Percentiles rank a stretch among this genome's conserved stretches.
Conservation (phyloP, 2,888 invertebrate species). For the Agrochola lychnidis region DNA sequence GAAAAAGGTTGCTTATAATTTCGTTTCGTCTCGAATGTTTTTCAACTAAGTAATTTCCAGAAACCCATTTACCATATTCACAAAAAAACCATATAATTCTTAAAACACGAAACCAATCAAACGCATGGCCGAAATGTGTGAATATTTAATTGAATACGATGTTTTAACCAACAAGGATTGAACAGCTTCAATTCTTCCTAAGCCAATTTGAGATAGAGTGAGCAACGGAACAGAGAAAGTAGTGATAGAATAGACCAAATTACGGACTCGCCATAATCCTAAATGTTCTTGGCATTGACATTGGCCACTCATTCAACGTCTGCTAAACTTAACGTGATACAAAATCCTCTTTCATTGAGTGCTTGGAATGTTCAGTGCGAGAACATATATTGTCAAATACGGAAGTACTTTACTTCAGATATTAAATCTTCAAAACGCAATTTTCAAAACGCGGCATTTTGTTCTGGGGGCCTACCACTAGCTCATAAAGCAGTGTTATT, state of each 20-base stretch:
- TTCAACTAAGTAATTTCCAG: conserved; percentile 8
- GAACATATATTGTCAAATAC: background rate
- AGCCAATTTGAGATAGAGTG: background rate
- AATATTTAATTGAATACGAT: background rate
- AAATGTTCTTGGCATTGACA: background rate
- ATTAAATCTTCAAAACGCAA: too few species aligned
- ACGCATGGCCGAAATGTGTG: background rate
- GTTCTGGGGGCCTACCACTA: too few species aligned
- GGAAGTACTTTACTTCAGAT: too few species aligned
- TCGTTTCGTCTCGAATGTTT: conserved; percentile 7
- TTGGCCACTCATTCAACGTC: background rate
- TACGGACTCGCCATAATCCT: too few species aligned
- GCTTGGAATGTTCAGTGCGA: background rate
- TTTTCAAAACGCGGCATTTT: too few species aligned
- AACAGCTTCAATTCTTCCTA: background rate
- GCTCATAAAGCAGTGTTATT: too few species aligned
- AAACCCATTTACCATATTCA: background rate
- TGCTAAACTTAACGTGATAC: background rate
- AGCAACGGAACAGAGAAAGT: background rate
- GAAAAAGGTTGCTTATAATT: conserved; percentile 15
- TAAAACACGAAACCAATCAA: conserved; percentile 22
- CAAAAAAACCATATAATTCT: background rate
- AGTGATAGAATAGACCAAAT: background rate
- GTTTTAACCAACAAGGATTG: background rate
- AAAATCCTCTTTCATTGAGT: too few species aligned